These are phyloP conservation scores for Hydrolagus colliei DNA, from an alignment of 2,797 vertebrate species.

Conservation along the genomic window DNA sequence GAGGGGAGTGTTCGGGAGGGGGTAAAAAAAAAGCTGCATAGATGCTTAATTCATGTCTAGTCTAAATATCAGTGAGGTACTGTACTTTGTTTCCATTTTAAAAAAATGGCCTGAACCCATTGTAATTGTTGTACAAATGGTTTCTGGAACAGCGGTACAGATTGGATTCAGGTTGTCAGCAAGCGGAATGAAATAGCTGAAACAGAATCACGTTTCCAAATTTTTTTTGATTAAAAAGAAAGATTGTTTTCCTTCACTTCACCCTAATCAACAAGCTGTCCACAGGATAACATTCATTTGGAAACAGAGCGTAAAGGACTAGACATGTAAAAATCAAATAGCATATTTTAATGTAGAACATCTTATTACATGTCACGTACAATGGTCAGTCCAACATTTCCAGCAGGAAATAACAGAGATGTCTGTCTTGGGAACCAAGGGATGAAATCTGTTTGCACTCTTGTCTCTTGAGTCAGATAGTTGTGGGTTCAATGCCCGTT, in stretches of 20 bases:
- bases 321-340: too few relatives aligned
- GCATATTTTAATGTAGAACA: background rate
- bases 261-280: background rate
- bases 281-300: background rate
- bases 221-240: background rate
- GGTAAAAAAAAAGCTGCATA: background rate
- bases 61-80: constrained; percentile 5
- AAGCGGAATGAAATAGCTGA: background rate
- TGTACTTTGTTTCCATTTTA: background rate
- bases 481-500: too few relatives aligned
- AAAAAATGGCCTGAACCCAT: background rate
- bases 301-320: background rate
- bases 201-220: background rate
- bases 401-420: background rate
- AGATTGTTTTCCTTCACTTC: background rate
- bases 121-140: background rate
- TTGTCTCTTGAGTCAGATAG: too few relatives aligned
- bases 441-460: background rate
- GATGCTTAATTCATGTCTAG: background rate
- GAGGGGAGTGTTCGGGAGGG: too few relatives aligned
- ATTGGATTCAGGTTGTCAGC: background rate
- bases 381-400: background rate
- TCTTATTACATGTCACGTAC: background rate
- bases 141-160: background rate
- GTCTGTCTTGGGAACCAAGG: background rate